Percentiles rank a stretch among this genome's conserved stretches.
These are phyloP conservation scores for Scopus umbretta DNA, from an alignment of 2,113 vertebrate species.

Conservation along the genomic window DNA sequence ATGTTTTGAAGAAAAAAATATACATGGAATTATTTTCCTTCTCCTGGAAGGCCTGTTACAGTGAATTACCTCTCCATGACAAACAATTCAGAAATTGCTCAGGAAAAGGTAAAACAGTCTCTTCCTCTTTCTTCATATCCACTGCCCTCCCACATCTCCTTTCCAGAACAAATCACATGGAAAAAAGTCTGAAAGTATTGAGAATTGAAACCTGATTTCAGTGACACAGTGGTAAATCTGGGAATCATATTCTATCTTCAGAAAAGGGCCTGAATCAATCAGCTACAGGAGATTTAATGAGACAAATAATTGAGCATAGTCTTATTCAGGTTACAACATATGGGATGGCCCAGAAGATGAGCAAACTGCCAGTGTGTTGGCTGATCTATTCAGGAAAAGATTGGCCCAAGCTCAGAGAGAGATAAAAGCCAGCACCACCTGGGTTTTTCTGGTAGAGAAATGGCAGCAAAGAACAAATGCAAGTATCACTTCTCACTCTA, in stretches of 20 bases:
- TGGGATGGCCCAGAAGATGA: background rate
- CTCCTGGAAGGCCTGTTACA: background rate
- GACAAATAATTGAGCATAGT: background rate
- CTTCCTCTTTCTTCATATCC: background rate
- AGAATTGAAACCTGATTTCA: background rate
- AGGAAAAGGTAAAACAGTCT: background rate
- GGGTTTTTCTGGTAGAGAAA: background rate
- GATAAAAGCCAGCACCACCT: background rate
- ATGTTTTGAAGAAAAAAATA: background rate
- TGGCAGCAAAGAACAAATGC: background rate
- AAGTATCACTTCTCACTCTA: background rate
- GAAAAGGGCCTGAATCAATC: background rate
- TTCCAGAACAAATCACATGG: background rate
- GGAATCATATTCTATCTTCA: background rate
- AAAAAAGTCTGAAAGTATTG: background rate
- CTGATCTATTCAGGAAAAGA: background rate
- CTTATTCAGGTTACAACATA: background rate
- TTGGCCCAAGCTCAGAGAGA: background rate
- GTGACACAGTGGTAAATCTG: background rate
- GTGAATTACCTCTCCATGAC: background rate
- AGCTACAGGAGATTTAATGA: background rate
- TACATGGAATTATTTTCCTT: background rate
- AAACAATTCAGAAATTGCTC: background rate
- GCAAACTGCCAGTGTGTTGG: background rate
- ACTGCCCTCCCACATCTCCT: background rate